A percentile compares a stretch with the other conserved stretches of the same genome.
These are phyloP conservation scores for Penelope pileata DNA, from an alignment of 2,113 vertebrate species.

Conservation along the genomic window DNA sequence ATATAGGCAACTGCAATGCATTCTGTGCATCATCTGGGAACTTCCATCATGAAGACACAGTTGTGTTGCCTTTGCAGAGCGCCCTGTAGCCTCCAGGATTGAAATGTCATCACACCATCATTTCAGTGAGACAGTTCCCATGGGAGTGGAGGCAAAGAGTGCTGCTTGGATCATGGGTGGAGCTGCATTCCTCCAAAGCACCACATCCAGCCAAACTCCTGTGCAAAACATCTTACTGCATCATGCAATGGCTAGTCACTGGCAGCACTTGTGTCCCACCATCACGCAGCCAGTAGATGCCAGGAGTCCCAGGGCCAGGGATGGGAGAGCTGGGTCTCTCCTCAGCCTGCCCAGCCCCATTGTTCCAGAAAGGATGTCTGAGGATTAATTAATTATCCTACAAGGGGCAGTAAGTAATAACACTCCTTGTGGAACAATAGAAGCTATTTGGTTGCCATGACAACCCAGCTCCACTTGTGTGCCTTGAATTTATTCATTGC, in stretches of 20 bases:
- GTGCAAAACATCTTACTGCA: background rate
- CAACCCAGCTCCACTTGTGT: slow-evolving; percentile 44
- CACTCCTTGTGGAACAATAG: slow-evolving; percentile 56
- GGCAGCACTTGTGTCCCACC: background rate
- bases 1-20: background rate
- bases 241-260: background rate
- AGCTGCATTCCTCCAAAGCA: background rate
- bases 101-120: background rate
- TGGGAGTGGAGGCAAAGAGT: background rate
- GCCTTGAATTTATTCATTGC: slow-evolving; percentile 67
- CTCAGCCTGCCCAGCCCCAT: background rate
- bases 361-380: slow-evolving; percentile 48
- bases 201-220: background rate
- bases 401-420: slow-evolving; percentile 67
- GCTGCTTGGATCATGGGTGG: background rate
- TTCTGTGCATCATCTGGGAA: background rate
- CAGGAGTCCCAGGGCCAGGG: background rate
- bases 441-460: slow-evolving; percentile 50
- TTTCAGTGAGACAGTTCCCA: background rate
- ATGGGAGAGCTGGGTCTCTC: background rate
- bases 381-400: slow-evolving; percentile 70
- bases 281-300: background rate
- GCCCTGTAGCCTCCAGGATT: background rate
- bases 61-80: background rate
- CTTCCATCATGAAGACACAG: background rate